Percentiles rank a stretch among this genome's conserved stretches.
Evolutionary conservation across 2,797 vertebrate genomes (phyloP).

Genomic region (Rhinoraja longicauda): DNA sequence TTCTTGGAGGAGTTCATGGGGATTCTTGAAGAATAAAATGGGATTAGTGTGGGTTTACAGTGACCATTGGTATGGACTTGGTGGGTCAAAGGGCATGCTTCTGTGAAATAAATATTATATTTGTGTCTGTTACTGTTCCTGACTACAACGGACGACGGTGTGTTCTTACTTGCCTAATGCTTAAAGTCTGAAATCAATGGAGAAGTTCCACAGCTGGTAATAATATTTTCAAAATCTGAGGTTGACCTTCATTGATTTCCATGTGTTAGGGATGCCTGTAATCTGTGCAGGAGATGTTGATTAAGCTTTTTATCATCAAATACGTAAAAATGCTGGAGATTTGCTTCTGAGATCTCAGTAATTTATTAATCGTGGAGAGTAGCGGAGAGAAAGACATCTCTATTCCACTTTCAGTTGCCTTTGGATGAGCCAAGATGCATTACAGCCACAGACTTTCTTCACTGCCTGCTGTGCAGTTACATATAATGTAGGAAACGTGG

Average conservation of each 20-base stretch:
- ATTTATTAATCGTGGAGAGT: neutral
- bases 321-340: neutral
- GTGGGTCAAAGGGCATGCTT: too few species aligned
- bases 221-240: constrained; percentile 3
- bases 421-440: neutral
- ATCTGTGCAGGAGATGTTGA: neutral
- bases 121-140: neutral
- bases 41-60: too few species aligned
- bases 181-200: neutral
- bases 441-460: neutral
- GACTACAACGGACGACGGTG: neutral
- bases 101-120: neutral
- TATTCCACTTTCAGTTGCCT: neutral
- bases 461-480: neutral
- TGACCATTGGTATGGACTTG: too few species aligned
- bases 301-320: neutral
- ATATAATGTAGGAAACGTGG: neutral
- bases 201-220: neutral
- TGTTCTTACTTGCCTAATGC: neutral
- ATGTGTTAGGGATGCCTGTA: too few species aligned
- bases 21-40: too few species aligned
- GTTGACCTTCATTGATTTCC: neutral
- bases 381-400: neutral
- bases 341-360: neutral
- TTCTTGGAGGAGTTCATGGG: too few species aligned